Evolutionary conservation across 2,888 invertebrate genomes (phyloP).

Genomic region (Andrena haemorrhoa): DNA sequence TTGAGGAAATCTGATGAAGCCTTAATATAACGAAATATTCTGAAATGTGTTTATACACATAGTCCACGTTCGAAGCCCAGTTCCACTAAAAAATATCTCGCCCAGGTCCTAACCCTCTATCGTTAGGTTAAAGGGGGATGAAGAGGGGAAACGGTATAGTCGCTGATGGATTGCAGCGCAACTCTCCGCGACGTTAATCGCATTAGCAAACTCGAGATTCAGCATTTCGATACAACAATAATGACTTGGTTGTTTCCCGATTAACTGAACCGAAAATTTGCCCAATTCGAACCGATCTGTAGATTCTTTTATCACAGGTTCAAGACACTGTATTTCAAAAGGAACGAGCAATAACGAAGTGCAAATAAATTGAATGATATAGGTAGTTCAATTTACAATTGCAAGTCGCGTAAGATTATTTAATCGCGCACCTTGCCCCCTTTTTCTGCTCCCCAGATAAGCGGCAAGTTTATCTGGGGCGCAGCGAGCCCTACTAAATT

Average conservation of each 20-base stretch:
- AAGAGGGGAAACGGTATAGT: neutral
- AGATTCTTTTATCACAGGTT: neutral
- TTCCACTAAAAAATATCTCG: neutral
- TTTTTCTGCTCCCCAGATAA: slow-evolving; percentile 39
- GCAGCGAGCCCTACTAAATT: slow-evolving; percentile 58
- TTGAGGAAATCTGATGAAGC: too few relatives aligned
- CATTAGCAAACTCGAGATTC: slow-evolving; percentile 26
- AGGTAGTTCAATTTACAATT: neutral
- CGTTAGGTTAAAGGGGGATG: neutral
- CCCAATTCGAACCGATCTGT: neutral
- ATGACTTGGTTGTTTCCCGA: slow-evolving; percentile 14
- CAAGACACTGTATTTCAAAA: neutral
- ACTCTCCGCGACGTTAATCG: slow-evolving; percentile 61
- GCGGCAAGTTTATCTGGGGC: slow-evolving; percentile 49
- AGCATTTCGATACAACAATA: slow-evolving; percentile 21
- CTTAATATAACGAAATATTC: too few relatives aligned
- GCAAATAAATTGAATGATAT: too few relatives aligned
- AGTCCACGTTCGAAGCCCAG: too few relatives aligned
- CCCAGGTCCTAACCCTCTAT: neutral
- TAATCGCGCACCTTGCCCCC: slow-evolving; percentile 19
- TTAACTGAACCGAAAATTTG: neutral
- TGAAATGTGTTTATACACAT: too few relatives aligned
- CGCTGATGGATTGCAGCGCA: slow-evolving; percentile 56
- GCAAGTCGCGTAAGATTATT: slow-evolving; percentile 8
- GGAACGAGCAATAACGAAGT: neutral